Evolutionary conservation across 2,888 invertebrate genomes (phyloP), one percentile per base, ranked within the genome.

Genomic region (Strigamia transsilvanica): DNA sequence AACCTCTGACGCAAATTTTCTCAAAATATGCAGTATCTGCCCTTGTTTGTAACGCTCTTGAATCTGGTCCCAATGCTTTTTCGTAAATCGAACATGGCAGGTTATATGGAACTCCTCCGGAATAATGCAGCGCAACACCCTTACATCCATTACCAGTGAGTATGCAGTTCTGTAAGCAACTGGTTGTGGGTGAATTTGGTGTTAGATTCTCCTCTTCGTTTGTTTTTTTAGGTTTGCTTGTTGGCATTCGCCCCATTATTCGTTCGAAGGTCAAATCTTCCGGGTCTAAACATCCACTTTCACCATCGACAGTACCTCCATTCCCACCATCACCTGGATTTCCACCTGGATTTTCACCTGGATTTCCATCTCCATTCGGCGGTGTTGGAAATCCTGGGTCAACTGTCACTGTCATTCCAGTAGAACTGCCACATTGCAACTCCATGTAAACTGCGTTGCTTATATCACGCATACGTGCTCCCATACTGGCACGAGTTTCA

Each of bases 1-100:
- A 9, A 88, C 88, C 88, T 84, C 87, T 84, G 10, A 89, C 85
- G 84, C 89, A 89, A 80, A 89, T 88, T 84, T 89, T 89, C 85
- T 89, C 89, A 85, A 87, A 89, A 84, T 88, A 89, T 79, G 88
- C 87, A 32, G 87, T 86, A 73, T 88, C 88, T 4, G 88, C 86
- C 5, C 88, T 85, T 1, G 87, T 86, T 73, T 87, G 86, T 12
- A 89, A 85, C 4, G 86, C 85, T 13, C 86, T 85, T 32, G 86
- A 85, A 78, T 88, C 87, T 34, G 86, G 86, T 79, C 87, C 87
- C 0, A 88, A 87, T 18, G 88, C 87, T 5, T 87, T 86, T 79
- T 88, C 87, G 15, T 89, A 84, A 81, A 88, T 86, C 84, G 86
- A 88, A 83, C 89, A 89, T 13, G 83, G 82, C 2, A 82, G 38